These are phyloP conservation scores for Eurytoma adleriae DNA, from an alignment of 2,888 invertebrate genomes.

Conservation along the genomic window DNA sequence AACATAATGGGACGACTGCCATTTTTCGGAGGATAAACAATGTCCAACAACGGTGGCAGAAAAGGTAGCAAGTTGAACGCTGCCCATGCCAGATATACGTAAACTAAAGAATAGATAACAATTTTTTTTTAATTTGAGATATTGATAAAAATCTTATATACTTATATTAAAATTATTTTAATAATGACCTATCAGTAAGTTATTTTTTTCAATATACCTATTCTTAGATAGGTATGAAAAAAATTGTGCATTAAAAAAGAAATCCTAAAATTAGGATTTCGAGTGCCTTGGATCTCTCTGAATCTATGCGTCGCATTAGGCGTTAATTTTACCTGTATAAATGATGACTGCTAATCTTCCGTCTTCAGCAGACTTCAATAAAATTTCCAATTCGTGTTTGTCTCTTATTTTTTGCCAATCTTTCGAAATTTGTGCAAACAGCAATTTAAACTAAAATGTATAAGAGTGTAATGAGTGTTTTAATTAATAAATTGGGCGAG, in stretches of 20 bases:
- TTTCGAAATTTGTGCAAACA: background rate
- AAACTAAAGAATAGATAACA: background rate
- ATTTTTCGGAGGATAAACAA: constrained; percentile 7
- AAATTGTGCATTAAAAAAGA: too few relatives aligned
- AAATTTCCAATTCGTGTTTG: background rate
- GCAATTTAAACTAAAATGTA: background rate
- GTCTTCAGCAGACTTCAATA: background rate
- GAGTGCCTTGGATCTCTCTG: background rate
- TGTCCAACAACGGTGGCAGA: background rate
- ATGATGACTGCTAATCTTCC: background rate
- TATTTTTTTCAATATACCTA: too few relatives aligned
- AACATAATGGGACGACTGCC: background rate
- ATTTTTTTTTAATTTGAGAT: background rate
- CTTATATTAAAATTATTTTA: too few relatives aligned
- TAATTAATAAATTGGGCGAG: background rate
- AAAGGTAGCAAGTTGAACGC: constrained; percentile 4
- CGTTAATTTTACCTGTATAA: background rate
- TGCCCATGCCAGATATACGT: background rate
- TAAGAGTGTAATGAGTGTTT: background rate
- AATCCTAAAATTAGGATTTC: too few relatives aligned
- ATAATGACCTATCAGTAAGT: too few relatives aligned
- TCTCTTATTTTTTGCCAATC: constrained; percentile 4
- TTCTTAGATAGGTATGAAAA: too few relatives aligned
- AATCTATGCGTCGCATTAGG: background rate
- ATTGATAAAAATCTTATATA: too few relatives aligned